Percentiles rank a stretch among this genome's conserved stretches.
Evolutionary conservation across 2,888 invertebrate species (phyloP).

Genomic region (Diarsia rubi): DNA sequence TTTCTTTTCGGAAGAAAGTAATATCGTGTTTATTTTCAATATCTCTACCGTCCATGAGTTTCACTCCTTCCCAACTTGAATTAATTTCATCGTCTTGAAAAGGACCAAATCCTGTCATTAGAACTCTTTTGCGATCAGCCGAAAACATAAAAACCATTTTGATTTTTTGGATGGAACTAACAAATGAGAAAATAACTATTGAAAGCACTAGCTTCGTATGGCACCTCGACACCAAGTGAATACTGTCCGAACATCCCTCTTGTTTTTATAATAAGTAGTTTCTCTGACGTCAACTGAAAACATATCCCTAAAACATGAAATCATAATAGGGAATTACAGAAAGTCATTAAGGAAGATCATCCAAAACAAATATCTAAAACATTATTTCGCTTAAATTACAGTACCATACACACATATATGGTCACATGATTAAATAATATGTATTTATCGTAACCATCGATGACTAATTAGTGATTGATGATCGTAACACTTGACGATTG

Average conservation of each 20-base stretch:
- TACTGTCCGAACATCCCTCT: neutral
- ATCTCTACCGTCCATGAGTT: slow-evolving; percentile 84
- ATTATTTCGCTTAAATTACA: neutral
- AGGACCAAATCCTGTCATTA: slow-evolving; percentile 95
- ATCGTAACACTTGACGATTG: no score
- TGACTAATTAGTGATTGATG: no score
- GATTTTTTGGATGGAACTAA: neutral
- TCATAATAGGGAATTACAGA: no score
- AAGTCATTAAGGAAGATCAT: neutral
- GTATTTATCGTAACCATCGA: no score
- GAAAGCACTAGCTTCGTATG: neutral
- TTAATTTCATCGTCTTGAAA: slow-evolving; percentile 93
- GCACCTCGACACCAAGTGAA: neutral
- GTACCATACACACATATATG: neutral
- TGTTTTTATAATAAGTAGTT: neutral
- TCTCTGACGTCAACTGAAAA: slow-evolving; percentile 1
- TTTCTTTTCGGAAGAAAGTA: slow-evolving; percentile 75
- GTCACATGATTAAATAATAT: neutral
- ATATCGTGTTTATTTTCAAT: no score
- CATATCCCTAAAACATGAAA: neutral
- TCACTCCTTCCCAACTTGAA: slow-evolving; percentile 96
- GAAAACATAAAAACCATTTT: neutral
- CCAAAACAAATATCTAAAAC: neutral
- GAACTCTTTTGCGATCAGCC: slow-evolving; percentile 72
- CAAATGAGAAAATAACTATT: neutral